Evolutionary conservation across 2,113 vertebrate genomes (phyloP), one percentile per base, ranked within the genome.

Genomic region (Hippoglossus stenolepis): DNA sequence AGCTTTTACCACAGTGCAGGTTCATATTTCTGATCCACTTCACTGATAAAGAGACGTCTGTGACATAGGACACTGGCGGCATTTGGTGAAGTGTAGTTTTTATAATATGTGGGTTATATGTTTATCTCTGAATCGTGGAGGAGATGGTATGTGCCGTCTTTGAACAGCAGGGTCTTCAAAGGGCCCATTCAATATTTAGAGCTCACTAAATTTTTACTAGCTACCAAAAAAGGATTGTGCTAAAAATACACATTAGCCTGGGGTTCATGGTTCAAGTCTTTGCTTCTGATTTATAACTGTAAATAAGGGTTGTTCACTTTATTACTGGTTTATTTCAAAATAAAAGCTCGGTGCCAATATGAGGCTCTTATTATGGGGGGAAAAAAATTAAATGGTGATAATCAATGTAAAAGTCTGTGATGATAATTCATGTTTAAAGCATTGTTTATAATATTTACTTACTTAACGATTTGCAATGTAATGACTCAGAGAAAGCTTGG

Each of bases 21-120:
- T 73, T 89, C 75, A 81, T 80, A 56, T 85, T 83, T 90, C 60
- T 71, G 83, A 83, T 79, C 73, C 45, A 69, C 6, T 60, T 65
- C 62, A 45, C 43, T 64, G 57, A 80, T 67, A 73, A 81, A 77
- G 10, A 28, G 64, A 17, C 0, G 17, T 4, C 49, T 49, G 28
- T 18, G 76, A 70, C 11, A 35, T 7, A 66, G 10, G 31, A 71
- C 56, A 64, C 24, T 71, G 54, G 26, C 20, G 3, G 11, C 10
- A 10, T 11, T 38, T 3, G 51, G 66, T 79, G 64, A 7, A 17
- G 9, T 35, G 6, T 54, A 65, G 54, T 59, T 38, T 0, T 43
- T 43, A 13, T 12, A 43, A 43, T 12, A 43, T 11, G 45, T 17
- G 6, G 17, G n/a, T 7, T 68, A n/a, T 45, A 17, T 38, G 54